Base-by-base conservation (phyloP, 2,888 invertebrate species). In the Panopea generosa region DNA sequence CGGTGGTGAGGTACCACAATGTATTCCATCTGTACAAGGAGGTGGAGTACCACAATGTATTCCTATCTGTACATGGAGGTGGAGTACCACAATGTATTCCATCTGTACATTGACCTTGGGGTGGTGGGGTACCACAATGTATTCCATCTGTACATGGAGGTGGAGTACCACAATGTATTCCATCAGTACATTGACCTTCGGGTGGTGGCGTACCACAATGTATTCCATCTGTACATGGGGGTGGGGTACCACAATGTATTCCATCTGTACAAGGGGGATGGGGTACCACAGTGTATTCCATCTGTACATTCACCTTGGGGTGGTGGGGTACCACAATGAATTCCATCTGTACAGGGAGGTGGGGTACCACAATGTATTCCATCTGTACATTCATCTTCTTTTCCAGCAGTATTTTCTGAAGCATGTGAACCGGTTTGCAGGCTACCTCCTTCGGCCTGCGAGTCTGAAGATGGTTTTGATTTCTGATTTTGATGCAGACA, bases 31-130 rank as follows among this genome's bases (percentile, higher is more conserved):
- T 62, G 47, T 33, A 33, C 33, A 33, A 7, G 33, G 33, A 33
- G 65, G 63, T 22, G 73, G 68, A 11, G 84, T 83, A 0, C 84
- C 84, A 82, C 84, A 84, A 26, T 85, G 84, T 33, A 82, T 75
- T 43, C 81, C 83, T n/a, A 14, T 16, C 33, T 57, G 20, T 38
- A 24, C 53, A 40, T 60, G 70, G 77, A 29, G 71, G 77, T 14
- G 70, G 75, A 26, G 82, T 84, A 0, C 82, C 84, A 83, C 82
- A 79, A 29, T 82, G 82, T 45, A 70, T 72, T 18, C 82, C 83
- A 72, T 83, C 83, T 24, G 47, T 33, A 55, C 71, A 71, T 22
- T n/a, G n/a, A 20, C 22, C 66, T 22, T 52, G 50, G 2, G 73
- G 77, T 49, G 74, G 78, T 16, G 78, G 78, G 14, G 80, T 82